Evolutionary conservation across 1,140 invertebrate genomes (phyloP).

Genomic region (Zeugodacus cucurbitae): DNA sequence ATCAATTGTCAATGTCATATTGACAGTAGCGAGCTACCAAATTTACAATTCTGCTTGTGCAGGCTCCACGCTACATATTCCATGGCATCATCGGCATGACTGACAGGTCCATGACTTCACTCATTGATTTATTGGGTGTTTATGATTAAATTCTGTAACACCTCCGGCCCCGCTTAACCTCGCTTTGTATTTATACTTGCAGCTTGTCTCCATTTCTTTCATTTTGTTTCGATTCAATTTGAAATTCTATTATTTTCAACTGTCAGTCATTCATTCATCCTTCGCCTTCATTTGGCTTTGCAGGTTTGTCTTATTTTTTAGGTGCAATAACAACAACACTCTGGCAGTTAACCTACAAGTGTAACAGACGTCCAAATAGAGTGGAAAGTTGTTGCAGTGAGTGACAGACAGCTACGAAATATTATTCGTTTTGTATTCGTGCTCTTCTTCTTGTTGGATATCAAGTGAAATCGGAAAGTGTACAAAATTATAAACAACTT

Average conservation of each 20-base stretch:
- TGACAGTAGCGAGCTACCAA: background rate
- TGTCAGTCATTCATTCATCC: conserved; percentile 11
- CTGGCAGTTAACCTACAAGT: background rate
- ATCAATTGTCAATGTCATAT: background rate
- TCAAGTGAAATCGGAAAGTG: conserved; percentile 43
- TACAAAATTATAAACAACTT: conserved; percentile 41
- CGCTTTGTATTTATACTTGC: background rate
- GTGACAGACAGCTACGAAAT: background rate
- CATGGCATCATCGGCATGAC: background rate
- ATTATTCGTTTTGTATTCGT: background rate
- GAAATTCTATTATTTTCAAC: conserved; percentile 10
- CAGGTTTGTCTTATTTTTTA: background rate
- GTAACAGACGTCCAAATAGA: background rate
- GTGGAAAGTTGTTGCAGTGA: background rate
- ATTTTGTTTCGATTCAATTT: background rate
- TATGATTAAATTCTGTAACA: conserved; percentile 2
- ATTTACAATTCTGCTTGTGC: background rate
- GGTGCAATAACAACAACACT: background rate
- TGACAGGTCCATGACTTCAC: background rate
- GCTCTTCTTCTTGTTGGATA: background rate
- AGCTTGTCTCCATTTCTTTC: background rate
- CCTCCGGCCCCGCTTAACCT: background rate
- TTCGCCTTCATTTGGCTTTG: background rate
- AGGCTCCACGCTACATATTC: background rate
- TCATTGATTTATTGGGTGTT: conserved; percentile 31